Evolutionary conservation across 2,888 invertebrate species (phyloP).

Genomic region (Hirudinaria manillensis): DNA sequence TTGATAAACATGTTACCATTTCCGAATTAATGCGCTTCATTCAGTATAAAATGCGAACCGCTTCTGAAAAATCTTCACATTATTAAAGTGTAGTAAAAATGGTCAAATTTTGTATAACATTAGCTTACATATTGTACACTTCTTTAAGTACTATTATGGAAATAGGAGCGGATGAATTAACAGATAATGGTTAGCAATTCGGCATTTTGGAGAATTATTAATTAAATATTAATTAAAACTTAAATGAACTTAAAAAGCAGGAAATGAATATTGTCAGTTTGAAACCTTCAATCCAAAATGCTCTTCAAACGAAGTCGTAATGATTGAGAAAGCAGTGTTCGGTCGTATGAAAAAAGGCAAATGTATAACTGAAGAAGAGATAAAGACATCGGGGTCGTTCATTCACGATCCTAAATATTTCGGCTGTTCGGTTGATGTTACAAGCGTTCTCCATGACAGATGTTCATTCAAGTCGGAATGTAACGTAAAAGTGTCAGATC

Average conservation of each 20-base stretch:
- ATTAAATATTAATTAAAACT: no score
- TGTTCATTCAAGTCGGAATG: background rate
- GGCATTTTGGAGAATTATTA: no score
- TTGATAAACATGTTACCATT: no score
- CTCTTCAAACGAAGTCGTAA: slow-evolving; percentile 19
- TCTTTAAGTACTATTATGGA: no score
- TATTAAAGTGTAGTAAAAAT: no score
- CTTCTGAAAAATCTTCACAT: background rate
- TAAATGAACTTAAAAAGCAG: background rate
- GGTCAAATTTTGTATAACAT: no score
- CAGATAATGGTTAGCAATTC: no score
- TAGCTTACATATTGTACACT: no score
- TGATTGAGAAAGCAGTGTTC: slow-evolving; percentile 22
- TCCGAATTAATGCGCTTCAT: no score
- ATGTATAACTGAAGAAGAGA: slow-evolving; percentile 24
- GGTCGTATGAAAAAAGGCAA: slow-evolving; percentile 26
- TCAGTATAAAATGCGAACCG: background rate
- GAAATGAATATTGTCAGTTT: background rate
- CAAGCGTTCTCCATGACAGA: background rate
- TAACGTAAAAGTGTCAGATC: background rate
- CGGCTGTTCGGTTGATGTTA: slow-evolving; percentile 7
- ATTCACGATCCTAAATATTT: slow-evolving; percentile 4
- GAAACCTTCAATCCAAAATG: slow-evolving; percentile 30
- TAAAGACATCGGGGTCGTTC: background rate
- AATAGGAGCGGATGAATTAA: no score